These are phyloP conservation scores for Alligator mississippiensis DNA, from an alignment of 2,113 vertebrate species.

Conservation along the genomic window DNA sequence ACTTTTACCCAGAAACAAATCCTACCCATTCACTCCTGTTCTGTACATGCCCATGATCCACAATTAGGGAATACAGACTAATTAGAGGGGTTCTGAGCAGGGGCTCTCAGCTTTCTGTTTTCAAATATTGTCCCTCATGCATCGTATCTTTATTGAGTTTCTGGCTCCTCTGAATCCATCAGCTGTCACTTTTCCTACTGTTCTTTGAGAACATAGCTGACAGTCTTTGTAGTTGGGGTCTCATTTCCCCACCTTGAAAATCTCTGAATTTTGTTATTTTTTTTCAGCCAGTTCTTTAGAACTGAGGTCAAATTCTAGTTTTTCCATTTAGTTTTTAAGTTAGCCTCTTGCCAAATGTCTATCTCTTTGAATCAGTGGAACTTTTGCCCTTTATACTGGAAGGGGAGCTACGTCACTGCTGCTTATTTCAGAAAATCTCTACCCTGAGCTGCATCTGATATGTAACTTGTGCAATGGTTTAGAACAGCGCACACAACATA, in stretches of 20 bases:
- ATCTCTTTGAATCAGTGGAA: accelerated
- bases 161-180: background rate
- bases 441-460: background rate
- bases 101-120: too few relatives aligned
- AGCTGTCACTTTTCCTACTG: background rate
- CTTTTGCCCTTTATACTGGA: background rate
- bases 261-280: background rate
- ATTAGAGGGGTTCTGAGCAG: too few relatives aligned
- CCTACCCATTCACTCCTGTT: too few relatives aligned
- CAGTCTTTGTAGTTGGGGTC: background rate
- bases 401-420: accelerated
- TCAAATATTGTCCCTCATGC: background rate
- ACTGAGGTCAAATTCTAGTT: background rate
- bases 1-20: too few relatives aligned
- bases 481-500: background rate
- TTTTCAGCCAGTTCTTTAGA: background rate
- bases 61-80: too few relatives aligned
- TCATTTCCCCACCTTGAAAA: background rate
- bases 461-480: background rate
- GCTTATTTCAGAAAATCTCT: background rate
- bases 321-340: background rate
- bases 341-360: background rate
- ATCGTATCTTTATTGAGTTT: background rate
- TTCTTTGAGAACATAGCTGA: background rate
- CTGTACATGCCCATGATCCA: too few relatives aligned